A percentile compares a stretch with the other conserved stretches of the same genome.
Conservation (phyloP, 2,888 invertebrate genomes). For the Drosophila emarginata region DNA sequence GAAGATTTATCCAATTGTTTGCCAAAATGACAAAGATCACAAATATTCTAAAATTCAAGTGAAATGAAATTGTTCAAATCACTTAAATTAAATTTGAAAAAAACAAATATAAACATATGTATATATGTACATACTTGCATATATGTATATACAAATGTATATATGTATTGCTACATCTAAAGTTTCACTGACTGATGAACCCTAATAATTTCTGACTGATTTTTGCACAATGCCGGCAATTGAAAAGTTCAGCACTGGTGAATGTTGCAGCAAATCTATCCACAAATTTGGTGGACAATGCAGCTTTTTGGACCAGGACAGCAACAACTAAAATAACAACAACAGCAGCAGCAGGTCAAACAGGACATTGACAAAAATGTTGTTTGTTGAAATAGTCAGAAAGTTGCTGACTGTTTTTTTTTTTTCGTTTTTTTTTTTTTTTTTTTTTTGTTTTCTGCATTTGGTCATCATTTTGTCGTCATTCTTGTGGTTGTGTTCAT, state of each 20-base stretch:
- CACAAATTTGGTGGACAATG: slow-evolving; percentile 1
- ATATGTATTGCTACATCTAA: no score
- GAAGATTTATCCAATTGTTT: no score
- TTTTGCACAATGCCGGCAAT: neutral
- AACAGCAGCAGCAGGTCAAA: neutral
- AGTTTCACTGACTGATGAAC: neutral
- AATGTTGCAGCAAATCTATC: neutral
- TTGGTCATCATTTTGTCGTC: slow-evolving; percentile 71
- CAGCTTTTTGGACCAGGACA: slow-evolving; percentile 9
- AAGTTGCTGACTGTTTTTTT: slow-evolving; percentile 72
- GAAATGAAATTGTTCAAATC: no score
- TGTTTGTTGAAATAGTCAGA: slow-evolving; percentile 64
- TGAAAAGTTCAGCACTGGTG: slow-evolving; percentile 8
- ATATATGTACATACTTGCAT: no score
- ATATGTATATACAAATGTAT: no score
- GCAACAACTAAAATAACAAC: neutral
- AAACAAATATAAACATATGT: no score
- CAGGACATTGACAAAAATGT: slow-evolving; percentile 31
- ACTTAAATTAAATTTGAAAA: no score
- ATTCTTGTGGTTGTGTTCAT: slow-evolving; percentile 60
- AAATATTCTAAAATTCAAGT: no score
- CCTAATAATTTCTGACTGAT: neutral
- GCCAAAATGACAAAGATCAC: no score
- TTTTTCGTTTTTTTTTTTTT: neutral
- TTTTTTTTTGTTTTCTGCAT: neutral